Evolutionary conservation across 2,113 vertebrate genomes (phyloP), one percentile per base, ranked within the genome.

Genomic region (Vanacampus margaritifer): DNA sequence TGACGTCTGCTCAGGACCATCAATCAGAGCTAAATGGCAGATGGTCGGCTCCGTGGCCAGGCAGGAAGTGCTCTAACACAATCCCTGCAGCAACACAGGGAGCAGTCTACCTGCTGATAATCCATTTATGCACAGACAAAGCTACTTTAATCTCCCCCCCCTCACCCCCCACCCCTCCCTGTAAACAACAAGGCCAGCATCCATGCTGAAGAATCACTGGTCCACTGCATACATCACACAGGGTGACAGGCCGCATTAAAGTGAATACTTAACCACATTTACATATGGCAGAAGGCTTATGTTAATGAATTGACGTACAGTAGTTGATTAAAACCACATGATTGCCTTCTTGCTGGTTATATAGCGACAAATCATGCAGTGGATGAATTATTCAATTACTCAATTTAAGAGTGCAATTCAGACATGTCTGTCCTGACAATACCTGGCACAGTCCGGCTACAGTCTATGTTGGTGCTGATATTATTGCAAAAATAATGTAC

Each of bases 21-120:
- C 87, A 75, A 89, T 90, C 89, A 89, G 79, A 80, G 80, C 83
- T 87, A 88, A 88, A 87, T 91, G 91, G 88, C 90, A 91, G 91
- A 90, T 92, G 90, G 90, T 79, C 78, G 67, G 87, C 83, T 83
- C 86, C 73, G 80, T 68, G 79, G 89, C 85, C 77, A 84, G 75
- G 86, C 84, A 86, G 89, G 86, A 90, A 87, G 80, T 79, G 78
- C 80, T 80, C 86, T 86, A 89, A 90, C 89, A 86, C 85, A 87
- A 89, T 86, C 76, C 83, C 82, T 71, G 71, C 66, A 78, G 80
- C 83, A 84, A 81, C 86, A 78, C 86, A 76, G 86, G 81, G 83
- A 82, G 89, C 86, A 82, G 80, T 87, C 86, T 89, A 91, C 91
- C 89, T 89, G 86, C 90, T 91, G 88, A 87, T 92, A 92, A 91